Evolutionary conservation across 2,113 vertebrate genomes (phyloP).

Genomic region (Platysternon megacephalum): DNA sequence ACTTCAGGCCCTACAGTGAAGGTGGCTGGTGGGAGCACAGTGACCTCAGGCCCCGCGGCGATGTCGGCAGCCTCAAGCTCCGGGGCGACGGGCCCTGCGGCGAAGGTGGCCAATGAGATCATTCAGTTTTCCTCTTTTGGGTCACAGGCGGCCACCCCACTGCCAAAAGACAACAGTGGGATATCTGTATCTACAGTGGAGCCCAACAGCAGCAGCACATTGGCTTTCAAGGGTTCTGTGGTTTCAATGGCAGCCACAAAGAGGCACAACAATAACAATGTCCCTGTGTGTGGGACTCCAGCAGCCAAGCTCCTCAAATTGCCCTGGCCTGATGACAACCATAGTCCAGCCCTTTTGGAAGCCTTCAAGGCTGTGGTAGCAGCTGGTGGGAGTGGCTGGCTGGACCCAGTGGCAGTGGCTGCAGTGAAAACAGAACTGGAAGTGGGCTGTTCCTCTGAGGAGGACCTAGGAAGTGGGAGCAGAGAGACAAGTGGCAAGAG

Average conservation of each 20-base stretch:
- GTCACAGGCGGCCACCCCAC: not conserved
- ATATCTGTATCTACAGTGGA: not conserved
- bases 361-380: not conserved
- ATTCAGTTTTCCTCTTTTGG: not conserved
- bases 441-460: fast-evolving
- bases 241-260: not conserved
- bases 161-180: not conserved
- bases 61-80: not conserved
- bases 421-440: not conserved
- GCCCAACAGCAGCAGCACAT: no score
- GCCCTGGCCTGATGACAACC: not conserved
- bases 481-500: not conserved
- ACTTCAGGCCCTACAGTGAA: not conserved
- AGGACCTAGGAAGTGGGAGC: not conserved
- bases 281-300: not conserved
- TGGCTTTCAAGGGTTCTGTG: not conserved
- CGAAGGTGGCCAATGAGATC: not conserved
- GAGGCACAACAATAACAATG: not conserved
- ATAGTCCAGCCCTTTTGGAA: not conserved
- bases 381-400: not conserved
- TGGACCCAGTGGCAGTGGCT: not conserved
- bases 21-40: no score
- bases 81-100: fast-evolving
- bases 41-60: not conserved
- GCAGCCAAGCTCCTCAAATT: not conserved